phyloP scores from a whole-genome alignment of 2,113 vertebrate species.

The Donacobius atricapilla region DNA sequence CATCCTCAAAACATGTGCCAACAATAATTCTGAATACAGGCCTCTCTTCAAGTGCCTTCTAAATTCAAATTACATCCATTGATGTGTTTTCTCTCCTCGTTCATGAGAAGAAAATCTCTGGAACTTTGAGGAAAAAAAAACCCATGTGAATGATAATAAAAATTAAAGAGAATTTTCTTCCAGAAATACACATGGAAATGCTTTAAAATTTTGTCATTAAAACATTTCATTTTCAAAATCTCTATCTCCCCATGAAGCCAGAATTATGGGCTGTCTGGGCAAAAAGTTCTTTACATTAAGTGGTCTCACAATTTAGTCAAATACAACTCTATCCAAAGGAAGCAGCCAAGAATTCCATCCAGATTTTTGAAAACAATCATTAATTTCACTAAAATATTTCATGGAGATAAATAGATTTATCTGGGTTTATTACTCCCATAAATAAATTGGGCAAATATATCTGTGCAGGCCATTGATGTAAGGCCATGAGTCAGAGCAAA shows the following conservation, averaged over 20 bases:
- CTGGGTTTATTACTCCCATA: neutral
- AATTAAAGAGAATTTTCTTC: neutral
- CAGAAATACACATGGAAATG: neutral
- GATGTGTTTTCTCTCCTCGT: neutral
- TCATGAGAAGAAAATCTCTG: conserved; percentile 39
- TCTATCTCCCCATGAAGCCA: neutral
- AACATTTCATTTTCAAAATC: neutral
- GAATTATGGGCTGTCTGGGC: neutral
- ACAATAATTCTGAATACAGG: neutral
- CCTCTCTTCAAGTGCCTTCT: conserved; percentile 33
- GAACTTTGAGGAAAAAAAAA: neutral
- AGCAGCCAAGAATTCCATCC: neutral
- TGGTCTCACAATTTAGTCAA: neutral
- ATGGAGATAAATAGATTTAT: neutral
- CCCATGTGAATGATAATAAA: neutral
- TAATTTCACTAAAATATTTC: neutral
- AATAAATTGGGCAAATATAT: neutral
- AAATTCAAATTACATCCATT: conserved; percentile 58
- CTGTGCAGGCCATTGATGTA: neutral
- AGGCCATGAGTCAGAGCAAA: neutral
- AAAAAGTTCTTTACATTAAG: neutral
- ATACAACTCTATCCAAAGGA: neutral
- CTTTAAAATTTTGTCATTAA: neutral
- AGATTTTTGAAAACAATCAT: neutral
- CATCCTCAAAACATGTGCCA: conserved; percentile 45